Conservation (phyloP, 2,113 vertebrate species). For the Antennarius striatus region DNA sequence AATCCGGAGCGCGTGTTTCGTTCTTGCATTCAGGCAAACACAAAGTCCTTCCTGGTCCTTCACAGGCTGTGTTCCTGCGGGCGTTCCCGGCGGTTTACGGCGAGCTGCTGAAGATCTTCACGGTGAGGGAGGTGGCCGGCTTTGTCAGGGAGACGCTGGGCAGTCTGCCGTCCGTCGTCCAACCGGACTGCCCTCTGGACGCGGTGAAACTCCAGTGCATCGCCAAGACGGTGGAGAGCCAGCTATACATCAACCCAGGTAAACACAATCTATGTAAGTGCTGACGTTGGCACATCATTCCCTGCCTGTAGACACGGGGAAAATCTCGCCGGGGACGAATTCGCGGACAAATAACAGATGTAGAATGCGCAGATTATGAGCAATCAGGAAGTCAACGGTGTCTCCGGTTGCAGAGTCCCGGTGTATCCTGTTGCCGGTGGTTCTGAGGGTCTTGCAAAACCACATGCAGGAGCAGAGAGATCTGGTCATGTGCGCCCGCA, state of each 20-base stretch:
- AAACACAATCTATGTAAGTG: neutral
- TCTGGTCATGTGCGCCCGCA: constrained; percentile 92
- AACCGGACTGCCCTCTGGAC: constrained; percentile 91
- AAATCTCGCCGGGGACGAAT: too few species aligned
- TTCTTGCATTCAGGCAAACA: neutral
- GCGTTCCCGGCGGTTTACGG: constrained; percentile 92
- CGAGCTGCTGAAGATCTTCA: constrained; percentile 95
- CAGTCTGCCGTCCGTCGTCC: constrained; percentile 86
- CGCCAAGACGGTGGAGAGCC: constrained; percentile 93
- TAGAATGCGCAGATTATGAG: neutral
- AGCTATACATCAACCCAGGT: constrained; percentile 95
- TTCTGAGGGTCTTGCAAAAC: constrained; percentile 90
- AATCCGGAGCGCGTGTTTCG: too few species aligned
- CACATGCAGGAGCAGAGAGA: constrained; percentile 97
- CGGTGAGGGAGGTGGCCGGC: constrained; percentile 92
- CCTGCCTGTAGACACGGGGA: too few species aligned
- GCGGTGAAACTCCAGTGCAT: constrained; percentile 96
- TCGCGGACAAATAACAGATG: too few species aligned
- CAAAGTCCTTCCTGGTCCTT: neutral
- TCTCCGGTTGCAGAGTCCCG: constrained; percentile 85
- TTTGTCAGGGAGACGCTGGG: constrained; percentile 94
- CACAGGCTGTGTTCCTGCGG: constrained; percentile 92
- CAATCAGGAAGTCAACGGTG: neutral
- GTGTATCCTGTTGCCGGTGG: constrained; percentile 92
- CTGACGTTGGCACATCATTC: too few species aligned